Conservation (phyloP, 2,113 vertebrate genomes). For the Rhinogobius similis region DNA sequence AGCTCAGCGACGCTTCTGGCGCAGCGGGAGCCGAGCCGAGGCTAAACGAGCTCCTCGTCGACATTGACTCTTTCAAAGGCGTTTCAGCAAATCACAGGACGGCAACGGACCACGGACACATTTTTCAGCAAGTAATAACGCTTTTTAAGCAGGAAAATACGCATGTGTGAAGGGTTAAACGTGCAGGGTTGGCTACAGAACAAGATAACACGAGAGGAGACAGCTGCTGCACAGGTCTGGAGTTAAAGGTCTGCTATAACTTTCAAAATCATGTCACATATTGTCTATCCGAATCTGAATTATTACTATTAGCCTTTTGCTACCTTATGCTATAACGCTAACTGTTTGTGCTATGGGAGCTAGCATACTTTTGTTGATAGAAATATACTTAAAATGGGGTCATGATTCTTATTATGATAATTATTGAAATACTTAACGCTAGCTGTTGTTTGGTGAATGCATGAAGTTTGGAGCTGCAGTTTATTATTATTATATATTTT, state of each 20-base stretch:
- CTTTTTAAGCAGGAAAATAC: neutral
- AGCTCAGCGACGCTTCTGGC: conserved; percentile 21
- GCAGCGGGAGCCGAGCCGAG: conserved; percentile 25
- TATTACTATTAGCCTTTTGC: neutral
- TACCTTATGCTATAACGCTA: neutral
- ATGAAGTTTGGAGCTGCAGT: neutral
- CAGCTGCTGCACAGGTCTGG: conserved; percentile 40
- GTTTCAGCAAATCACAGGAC: neutral
- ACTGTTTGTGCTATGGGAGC: neutral
- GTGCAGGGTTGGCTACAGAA: conserved; percentile 21
- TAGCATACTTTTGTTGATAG: neutral
- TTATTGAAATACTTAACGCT: neutral
- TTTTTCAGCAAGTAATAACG: neutral
- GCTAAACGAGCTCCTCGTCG: neutral
- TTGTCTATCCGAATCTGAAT: neutral
- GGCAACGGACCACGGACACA: neutral
- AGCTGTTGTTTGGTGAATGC: neutral
- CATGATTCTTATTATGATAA: neutral
- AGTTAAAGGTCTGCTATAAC: neutral
- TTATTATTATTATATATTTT: no score
- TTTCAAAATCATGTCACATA: neutral
- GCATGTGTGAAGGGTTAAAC: no score
- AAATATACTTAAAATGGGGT: neutral
- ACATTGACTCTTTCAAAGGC: neutral
- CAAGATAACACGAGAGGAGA: conserved; percentile 43